Base-by-base conservation (phyloP, 2,888 invertebrate genomes). In the Chloromyia formosa region DNA sequence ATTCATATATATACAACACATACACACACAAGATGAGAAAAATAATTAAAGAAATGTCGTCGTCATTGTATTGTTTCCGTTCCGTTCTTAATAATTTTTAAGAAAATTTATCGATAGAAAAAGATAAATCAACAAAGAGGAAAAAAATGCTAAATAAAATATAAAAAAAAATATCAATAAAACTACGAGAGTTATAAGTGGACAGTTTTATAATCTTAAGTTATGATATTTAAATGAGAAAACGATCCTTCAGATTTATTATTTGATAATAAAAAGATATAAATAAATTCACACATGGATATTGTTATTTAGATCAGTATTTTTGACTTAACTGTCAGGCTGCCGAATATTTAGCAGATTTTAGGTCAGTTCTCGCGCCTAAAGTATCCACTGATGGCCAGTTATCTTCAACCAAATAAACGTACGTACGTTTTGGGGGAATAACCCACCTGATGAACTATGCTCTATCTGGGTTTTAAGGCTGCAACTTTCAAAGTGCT, bases 211-310 rank as follows among this genome's bases (percentile, higher is more conserved):
- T 66, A 56, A 71, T 71, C 58, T 71, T 71, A 71, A 71, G 71
- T 71, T 56, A 71, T 71, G 56, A 71, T 71, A 71, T 71, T 71
- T 71, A 71, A 71, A 71, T 66, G 66, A 69, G 54, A 69, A 56
- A 69, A 58, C 40, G 71, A 71, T 71, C 71, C 71, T 71, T 71
- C 71, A 71, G 71, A 71, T 71, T 71, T 71, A 69, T 69, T 69
- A 71, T 71, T 71, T 56, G 56, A 71, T 71, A 71, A 71, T 71
- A 71, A 71, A 71, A 71, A 54, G 54, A 69, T 54, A 69, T 66
- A 66, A 40, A 66, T 49, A 66, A 61, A 66, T n/a, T 66, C 16
- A 45, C 7, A 66, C 49, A 12, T 49, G 49, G 49, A 49, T n/a
- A 49, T 49, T 12, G 3, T 49, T 49, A 49, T 49, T 49, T 49